These are phyloP conservation scores for Plebejus argus DNA, from an alignment of 2,888 invertebrate genomes.

Conservation along the genomic window DNA sequence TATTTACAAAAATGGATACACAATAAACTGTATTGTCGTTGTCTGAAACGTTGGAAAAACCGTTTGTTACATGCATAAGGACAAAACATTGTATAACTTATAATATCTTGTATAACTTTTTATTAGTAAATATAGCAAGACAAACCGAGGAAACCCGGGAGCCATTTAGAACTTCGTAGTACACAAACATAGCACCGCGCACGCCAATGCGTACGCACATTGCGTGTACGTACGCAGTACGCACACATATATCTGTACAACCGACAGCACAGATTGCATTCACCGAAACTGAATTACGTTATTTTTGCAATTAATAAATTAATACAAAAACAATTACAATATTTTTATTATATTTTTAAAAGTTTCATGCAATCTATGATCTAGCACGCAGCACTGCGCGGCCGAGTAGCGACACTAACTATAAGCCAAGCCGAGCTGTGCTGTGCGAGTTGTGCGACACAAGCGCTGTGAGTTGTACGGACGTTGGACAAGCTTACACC, in stretches of 20 bases:
- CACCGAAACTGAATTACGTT: background rate
- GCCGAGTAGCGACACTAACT: conserved; percentile 44
- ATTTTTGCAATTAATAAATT: too few relatives aligned
- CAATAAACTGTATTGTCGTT: too few relatives aligned
- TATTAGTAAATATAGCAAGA: too few relatives aligned
- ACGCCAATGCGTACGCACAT: background rate
- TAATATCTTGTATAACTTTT: too few relatives aligned
- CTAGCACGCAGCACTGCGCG: conserved; percentile 41
- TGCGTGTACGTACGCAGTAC: background rate
- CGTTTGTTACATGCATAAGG: too few relatives aligned
- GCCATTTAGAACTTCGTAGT: background rate
- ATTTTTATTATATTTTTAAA: background rate
- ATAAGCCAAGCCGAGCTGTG: conserved; percentile 53
- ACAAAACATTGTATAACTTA: too few relatives aligned
- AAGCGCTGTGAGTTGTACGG: conserved; percentile 40
- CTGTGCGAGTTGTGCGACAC: conserved; percentile 49
- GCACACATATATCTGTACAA: conserved; percentile 25
- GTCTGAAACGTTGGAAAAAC: too few relatives aligned
- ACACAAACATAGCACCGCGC: background rate
- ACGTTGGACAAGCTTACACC: background rate
- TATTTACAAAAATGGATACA: too few relatives aligned
- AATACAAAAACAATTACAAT: too few relatives aligned
- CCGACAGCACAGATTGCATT: conserved; percentile 38
- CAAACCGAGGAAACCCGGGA: too few relatives aligned
- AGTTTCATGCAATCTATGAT: conserved; percentile 30